Evolutionary conservation across 2,888 invertebrate genomes (phyloP), one percentile per base, ranked within the genome.

Genomic region (Caenorhabditis sulstoni): DNA sequence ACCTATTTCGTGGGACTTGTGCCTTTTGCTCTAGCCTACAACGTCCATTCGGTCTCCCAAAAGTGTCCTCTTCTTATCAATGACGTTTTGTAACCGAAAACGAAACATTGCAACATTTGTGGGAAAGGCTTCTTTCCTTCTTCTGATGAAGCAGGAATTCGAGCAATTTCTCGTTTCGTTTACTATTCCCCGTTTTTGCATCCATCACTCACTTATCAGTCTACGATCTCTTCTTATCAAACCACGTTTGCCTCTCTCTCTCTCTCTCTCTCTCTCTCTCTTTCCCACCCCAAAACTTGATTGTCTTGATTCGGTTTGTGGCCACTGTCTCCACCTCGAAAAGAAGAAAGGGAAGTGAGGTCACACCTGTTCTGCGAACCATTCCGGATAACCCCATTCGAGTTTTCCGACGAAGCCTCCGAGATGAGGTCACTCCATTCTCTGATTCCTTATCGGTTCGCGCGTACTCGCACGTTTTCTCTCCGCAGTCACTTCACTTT

Each of bases 121-220:
- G 9, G 29, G 45, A 39, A 7, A 20, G 35, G 22, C 37, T 29
- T 47, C 57, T 58, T 57, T 18, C 41, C 37, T 35, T 16, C 20
- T 45, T 57, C 47, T 47, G 16, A 29, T 29, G 29, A 29, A 29
- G 29, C 23, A 20, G 47, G 58, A 67, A 68, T 68, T 59, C 52
- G 8, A 16, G 41, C 59, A 68, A 68, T 68, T 50, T 29, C 29
- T 29, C 29, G 41, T 59, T 59, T 29, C 29, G 41, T 59, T 59
- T 50, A 68, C 68, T 68, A 68, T 68, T 59, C 44, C 44, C 41
- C 65, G 35, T 53, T 62, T 23, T 57, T 67, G 67, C 67, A 58
- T 59, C 50, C 44, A 3, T 20, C 20, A 23, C 45, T 20, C 52
- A 23, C 58, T 59, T 68, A 59, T 59, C 68, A 59, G 52, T 52